phyloP scores from a whole-genome alignment of 1,140 invertebrate genomes.

The Pemphigus obesinymphae region DNA sequence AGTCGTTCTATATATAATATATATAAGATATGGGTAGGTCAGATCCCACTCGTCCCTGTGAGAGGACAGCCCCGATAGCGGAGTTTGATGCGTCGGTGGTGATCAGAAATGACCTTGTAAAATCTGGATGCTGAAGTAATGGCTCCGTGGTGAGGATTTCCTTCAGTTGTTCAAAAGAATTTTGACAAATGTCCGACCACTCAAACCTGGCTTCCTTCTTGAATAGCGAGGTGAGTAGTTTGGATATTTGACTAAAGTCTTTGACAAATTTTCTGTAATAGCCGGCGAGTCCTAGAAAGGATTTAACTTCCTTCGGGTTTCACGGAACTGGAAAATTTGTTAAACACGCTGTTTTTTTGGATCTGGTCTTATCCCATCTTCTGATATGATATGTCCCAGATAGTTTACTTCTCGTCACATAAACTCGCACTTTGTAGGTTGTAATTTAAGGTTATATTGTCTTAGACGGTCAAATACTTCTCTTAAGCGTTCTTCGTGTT shows the following conservation, averaged over 20 bases:
- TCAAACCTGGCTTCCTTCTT: not conserved
- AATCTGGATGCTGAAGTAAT: conserved; percentile 48
- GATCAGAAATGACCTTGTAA: conserved; percentile 53
- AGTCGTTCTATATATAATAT: not conserved
- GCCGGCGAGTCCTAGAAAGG: no score
- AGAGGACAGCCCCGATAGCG: not conserved
- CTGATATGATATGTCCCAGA: not conserved
- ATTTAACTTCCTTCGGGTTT: no score
- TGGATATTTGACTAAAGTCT: not conserved
- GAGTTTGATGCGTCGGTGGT: conserved; percentile 53
- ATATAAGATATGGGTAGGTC: not conserved
- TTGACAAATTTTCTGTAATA: no score
- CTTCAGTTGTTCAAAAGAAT: not conserved
- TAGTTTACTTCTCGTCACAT: not conserved
- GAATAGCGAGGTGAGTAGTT: not conserved
- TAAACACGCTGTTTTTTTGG: not conserved
- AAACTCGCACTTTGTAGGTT: not conserved
- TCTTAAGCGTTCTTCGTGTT: not conserved
- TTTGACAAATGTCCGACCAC: not conserved
- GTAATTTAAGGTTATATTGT: no score
- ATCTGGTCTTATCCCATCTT: not conserved
- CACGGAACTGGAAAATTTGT: not conserved
- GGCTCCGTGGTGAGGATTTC: not conserved
- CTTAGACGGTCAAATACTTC: not conserved
- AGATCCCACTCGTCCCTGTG: not conserved